These are phyloP conservation scores for Triops longicaudatus DNA, from an alignment of 1,140 invertebrate genomes.

Conservation along the genomic window DNA sequence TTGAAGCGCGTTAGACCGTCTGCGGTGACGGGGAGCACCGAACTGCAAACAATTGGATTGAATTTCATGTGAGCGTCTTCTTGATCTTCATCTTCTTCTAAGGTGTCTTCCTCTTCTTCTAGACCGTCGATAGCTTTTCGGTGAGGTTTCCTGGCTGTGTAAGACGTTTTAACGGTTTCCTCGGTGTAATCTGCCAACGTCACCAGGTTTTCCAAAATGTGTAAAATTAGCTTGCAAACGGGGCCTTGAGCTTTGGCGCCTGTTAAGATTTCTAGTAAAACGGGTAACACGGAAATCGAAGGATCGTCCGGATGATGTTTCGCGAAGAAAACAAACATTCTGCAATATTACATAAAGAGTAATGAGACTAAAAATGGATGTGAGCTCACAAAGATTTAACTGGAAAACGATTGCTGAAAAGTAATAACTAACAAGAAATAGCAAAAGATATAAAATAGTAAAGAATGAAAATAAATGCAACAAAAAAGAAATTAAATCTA, in stretches of 20 bases:
- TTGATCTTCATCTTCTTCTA: slow-evolving; percentile 29
- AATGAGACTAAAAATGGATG: neutral
- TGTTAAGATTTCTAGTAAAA: slow-evolving; percentile 58
- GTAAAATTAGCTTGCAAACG: slow-evolving; percentile 61
- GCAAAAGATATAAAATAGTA: slow-evolving; percentile 18
- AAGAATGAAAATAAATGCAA: too few species aligned
- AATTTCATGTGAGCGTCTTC: slow-evolving; percentile 23
- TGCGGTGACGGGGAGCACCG: neutral
- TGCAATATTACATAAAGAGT: slow-evolving; percentile 37
- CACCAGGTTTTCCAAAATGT: slow-evolving; percentile 69
- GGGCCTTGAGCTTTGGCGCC: slow-evolving; percentile 53
- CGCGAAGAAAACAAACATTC: slow-evolving; percentile 61
- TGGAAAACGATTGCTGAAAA: slow-evolving; percentile 8
- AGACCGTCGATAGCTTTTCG: neutral
- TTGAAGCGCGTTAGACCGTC: neutral
- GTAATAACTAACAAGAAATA: neutral
- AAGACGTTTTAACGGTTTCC: slow-evolving; percentile 26
- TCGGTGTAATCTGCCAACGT: slow-evolving; percentile 45
- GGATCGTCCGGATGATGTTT: slow-evolving; percentile 46
- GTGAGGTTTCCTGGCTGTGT: neutral
- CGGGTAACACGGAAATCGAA: slow-evolving; percentile 49
- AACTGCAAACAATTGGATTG: neutral
- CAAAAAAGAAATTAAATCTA: too few species aligned
- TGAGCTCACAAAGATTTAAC: too few species aligned
- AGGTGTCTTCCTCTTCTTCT: neutral